Conservation (phyloP, 1,140 invertebrate species). For the Solen grandis region DNA sequence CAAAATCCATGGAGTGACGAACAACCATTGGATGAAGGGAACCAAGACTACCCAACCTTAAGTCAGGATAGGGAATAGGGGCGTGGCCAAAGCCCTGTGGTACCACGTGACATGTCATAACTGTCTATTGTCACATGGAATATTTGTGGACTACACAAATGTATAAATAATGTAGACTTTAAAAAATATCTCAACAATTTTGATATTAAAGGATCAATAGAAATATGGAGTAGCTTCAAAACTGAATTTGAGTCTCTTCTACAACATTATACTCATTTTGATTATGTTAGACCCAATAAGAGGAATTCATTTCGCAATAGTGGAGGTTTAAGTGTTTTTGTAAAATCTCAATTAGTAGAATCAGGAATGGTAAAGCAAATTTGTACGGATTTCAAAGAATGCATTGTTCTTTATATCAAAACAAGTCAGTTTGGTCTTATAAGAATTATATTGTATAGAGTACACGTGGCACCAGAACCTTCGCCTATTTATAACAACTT, state of each 20-base stretch:
- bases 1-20: too few species aligned
- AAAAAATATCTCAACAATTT: conserved; percentile 16
- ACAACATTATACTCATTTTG: neutral
- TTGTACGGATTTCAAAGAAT: conserved; percentile 11
- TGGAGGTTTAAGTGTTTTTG: conserved; percentile 17
- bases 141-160: neutral
- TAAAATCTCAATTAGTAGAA: neutral
- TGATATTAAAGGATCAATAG: neutral
- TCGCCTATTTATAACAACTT: neutral
- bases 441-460: neutral
- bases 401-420: conserved; percentile 10
- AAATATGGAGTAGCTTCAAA: conserved; percentile 14
- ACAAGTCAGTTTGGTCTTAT: neutral
- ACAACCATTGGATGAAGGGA: neutral
- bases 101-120: neutral
- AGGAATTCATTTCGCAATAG: neutral
- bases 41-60: neutral
- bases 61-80: neutral
- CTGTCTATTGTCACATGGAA: conserved; percentile 11
- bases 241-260: neutral
- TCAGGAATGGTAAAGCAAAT: conserved; percentile 5
- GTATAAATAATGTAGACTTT: neutral
- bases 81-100: neutral
- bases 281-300: neutral
- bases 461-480: neutral